phyloP scores from a whole-genome alignment of 2,888 invertebrate species.

The Eupithecia subfuscata region DNA sequence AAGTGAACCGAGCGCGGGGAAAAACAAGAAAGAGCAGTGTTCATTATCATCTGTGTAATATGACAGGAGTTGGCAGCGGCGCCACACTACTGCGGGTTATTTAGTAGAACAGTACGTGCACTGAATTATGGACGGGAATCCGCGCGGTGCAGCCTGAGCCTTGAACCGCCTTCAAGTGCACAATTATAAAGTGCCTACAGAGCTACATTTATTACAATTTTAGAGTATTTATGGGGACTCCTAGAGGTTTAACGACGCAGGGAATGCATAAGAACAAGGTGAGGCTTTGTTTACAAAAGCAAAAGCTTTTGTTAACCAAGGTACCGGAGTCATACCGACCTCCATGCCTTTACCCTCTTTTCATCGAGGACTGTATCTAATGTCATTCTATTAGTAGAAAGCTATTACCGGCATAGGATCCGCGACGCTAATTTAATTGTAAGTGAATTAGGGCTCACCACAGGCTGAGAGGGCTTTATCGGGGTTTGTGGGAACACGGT shows the following conservation, averaged over 20 bases:
- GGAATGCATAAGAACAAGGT: neutral
- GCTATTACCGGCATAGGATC: conserved; percentile 71
- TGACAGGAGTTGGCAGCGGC: conserved; percentile 79
- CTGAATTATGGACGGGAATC: conserved; percentile 65
- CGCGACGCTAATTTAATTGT: conserved; percentile 75
- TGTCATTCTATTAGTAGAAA: conserved; percentile 34
- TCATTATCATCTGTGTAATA: conserved; percentile 78
- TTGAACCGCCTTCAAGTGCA: conserved; percentile 9
- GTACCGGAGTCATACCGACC: neutral
- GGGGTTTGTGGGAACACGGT: neutral
- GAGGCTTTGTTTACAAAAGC: neutral
- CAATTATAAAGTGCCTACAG: neutral
- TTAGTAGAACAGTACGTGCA: conserved; percentile 76
- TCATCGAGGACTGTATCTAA: neutral
- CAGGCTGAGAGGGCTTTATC: conserved; percentile 46
- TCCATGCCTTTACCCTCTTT: neutral
- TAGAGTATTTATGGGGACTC: neutral
- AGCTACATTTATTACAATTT: neutral
- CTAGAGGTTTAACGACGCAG: neutral
- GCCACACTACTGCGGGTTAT: conserved; percentile 65
- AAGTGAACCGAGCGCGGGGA: conserved; percentile 47
- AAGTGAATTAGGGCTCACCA: conserved; percentile 71
- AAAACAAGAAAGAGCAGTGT: conserved; percentile 62
- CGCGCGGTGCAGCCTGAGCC: conserved; percentile 43
- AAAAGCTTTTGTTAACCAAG: neutral